phyloP scores from a whole-genome alignment of 2,797 vertebrate genomes.

The Lithobates sylvaticus region DNA sequence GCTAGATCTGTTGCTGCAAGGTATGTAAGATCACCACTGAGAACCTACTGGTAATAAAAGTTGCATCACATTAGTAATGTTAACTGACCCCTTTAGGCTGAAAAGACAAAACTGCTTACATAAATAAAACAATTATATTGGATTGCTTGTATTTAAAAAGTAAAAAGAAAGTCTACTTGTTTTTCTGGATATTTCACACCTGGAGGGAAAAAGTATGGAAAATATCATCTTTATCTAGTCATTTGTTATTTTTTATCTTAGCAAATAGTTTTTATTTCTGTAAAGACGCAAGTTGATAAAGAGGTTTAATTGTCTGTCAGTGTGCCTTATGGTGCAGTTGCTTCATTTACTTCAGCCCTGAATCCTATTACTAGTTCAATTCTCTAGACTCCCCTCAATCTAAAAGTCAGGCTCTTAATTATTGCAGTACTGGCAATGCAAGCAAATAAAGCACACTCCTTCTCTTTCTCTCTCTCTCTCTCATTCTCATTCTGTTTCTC shows the following conservation, averaged over 20 bases:
- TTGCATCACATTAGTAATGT: constrained; percentile 4
- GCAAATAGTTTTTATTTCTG: constrained; percentile 70
- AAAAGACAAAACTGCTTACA: background rate
- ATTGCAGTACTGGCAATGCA: constrained; percentile 70
- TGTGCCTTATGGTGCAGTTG: constrained; percentile 78
- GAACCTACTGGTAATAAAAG: constrained; percentile 4
- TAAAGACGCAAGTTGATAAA: constrained; percentile 81
- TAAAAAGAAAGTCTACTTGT: background rate
- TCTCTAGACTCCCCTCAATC: constrained; percentile 72
- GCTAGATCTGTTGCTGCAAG: background rate
- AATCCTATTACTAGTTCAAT: constrained; percentile 81
- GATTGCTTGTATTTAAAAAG: background rate
- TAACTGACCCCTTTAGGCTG: background rate
- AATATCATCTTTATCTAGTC: constrained; percentile 18
- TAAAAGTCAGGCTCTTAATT: constrained; percentile 76
- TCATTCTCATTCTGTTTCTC: constrained; percentile 52
- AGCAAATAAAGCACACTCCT: constrained; percentile 61
- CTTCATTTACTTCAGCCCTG: constrained; percentile 78
- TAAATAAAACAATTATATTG: background rate
- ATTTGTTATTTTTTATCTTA: constrained; percentile 43
- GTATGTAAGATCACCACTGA: constrained; percentile 1
- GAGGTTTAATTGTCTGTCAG: constrained; percentile 92
- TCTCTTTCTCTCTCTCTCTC: constrained; percentile 28
- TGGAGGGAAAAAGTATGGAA: background rate
- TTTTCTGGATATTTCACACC: background rate